Evolutionary conservation across 1,140 invertebrate species (phyloP).

Genomic region (Zaprionus tsacasi): DNA sequence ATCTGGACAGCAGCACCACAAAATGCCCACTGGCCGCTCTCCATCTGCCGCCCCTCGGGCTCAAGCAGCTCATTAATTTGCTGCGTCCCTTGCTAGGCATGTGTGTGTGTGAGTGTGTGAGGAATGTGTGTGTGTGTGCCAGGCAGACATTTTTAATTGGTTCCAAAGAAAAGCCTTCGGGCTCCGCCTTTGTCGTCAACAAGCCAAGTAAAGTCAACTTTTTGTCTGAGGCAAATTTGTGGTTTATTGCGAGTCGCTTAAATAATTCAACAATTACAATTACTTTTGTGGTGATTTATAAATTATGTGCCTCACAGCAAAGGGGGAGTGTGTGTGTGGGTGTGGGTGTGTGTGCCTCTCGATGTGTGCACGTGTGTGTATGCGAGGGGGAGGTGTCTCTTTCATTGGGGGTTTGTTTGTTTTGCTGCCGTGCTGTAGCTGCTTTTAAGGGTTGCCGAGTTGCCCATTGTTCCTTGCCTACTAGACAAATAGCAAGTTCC

Average conservation of each 20-base stretch:
- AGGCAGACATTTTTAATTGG: constrained; percentile 63
- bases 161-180: constrained; percentile 19
- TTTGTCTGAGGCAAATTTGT: constrained; percentile 44
- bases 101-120: not conserved
- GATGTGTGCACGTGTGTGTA: constrained; percentile 8
- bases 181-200: constrained; percentile 44
- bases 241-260: constrained; percentile 58
- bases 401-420: constrained; percentile 15
- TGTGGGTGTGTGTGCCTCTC: not conserved
- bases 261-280: constrained; percentile 70
- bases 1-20: constrained; percentile 33
- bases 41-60: not conserved
- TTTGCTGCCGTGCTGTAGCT: constrained; percentile 20
- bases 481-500: constrained; percentile 17
- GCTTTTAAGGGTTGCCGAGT: constrained; percentile 48
- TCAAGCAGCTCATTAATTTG: constrained; percentile 46
- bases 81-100: constrained; percentile 4
- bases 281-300: constrained; percentile 67
- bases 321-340: not conserved
- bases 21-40: constrained; percentile 15
- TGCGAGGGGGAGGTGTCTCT: not conserved
- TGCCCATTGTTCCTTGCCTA: constrained; percentile 13
- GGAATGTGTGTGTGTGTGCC: constrained; percentile 4
- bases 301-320: constrained; percentile 42
- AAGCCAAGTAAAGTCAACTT: constrained; percentile 52